Evolutionary conservation across 1,140 invertebrate genomes (phyloP).

Genomic region (Asbolus verrucosus): DNA sequence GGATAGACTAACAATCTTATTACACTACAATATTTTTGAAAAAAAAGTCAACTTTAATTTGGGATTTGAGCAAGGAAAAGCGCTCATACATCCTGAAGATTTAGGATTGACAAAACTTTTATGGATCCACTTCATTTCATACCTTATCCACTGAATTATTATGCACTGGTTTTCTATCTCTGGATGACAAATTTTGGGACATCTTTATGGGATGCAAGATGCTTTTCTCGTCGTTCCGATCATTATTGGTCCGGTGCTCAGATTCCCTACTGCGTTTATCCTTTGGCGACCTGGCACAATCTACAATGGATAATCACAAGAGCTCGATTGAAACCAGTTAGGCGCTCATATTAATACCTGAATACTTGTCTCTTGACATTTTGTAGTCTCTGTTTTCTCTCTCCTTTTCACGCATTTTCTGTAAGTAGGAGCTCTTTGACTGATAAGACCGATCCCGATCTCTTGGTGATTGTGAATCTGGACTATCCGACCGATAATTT

Average conservation of each 20-base stretch:
- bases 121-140: conserved; percentile 6
- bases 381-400: conserved; percentile 92
- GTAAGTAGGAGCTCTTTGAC: conserved; percentile 82
- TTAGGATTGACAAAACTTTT: no score
- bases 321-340: no score
- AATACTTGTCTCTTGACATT: conserved; percentile 87
- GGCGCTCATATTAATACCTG: no score
- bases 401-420: conserved; percentile 87
- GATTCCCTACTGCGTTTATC: conserved; percentile 85
- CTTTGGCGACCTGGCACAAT: conserved; percentile 84
- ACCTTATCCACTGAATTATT: conserved; percentile 73
- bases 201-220: conserved; percentile 74
- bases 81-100: no score
- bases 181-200: conserved; percentile 70
- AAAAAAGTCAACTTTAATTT: no score
- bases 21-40: no score
- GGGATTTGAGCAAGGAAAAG: no score
- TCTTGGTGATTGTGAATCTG: conserved; percentile 75
- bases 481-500: conserved; percentile 80
- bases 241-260: conserved; percentile 87
- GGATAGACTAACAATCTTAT: no score
- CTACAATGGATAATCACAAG: conserved; percentile 66
- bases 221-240: conserved; percentile 82
- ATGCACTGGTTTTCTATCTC: conserved; percentile 73
- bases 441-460: conserved; percentile 80